phyloP scores from a whole-genome alignment of 2,888 invertebrate species.

The Prostheceraeus crozeri region DNA sequence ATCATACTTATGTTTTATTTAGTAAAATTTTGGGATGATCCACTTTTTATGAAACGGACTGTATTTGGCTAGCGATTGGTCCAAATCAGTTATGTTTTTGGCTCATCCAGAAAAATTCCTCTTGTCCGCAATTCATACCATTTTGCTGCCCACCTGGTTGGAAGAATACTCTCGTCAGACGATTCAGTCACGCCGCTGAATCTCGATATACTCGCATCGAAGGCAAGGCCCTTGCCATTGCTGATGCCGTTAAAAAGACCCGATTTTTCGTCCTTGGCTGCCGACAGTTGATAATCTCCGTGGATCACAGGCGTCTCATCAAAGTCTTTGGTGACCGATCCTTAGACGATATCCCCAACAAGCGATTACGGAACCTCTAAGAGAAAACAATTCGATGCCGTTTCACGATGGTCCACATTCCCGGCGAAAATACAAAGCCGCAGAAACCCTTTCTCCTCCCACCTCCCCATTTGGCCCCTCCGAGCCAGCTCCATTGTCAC shows the following conservation, averaged over 20 bases:
- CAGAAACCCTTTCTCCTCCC: too few species aligned
- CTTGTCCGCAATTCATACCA: background rate
- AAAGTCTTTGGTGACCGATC: too few species aligned
- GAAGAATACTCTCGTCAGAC: constrained; percentile 12
- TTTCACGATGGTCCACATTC: too few species aligned
- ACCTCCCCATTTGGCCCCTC: too few species aligned
- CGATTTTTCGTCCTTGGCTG: constrained; percentile 39
- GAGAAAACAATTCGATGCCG: too few species aligned
- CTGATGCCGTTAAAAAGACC: constrained; percentile 37
- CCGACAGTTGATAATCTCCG: constrained; percentile 33
- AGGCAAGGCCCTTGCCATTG: constrained; percentile 36
- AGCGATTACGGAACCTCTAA: too few species aligned
- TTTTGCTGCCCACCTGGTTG: constrained; percentile 38
- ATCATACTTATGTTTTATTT: too few species aligned
- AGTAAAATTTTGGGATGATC: too few species aligned
- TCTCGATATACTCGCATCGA: constrained; percentile 17
- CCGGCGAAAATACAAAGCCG: too few species aligned
- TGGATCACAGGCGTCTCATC: constrained; percentile 40
- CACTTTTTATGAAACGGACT: constrained; percentile 3
- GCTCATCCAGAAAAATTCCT: background rate
- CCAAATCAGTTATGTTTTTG: constrained; percentile 22
- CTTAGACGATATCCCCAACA: too few species aligned
- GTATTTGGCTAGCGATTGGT: constrained; percentile 30
- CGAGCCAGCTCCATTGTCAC: too few species aligned
- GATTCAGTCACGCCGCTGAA: constrained; percentile 29